Evolutionary conservation across 2,797 vertebrate species (phyloP), one percentile per base, ranked within the genome.

Genomic region (Xiphorhynchus erythropygius): DNA sequence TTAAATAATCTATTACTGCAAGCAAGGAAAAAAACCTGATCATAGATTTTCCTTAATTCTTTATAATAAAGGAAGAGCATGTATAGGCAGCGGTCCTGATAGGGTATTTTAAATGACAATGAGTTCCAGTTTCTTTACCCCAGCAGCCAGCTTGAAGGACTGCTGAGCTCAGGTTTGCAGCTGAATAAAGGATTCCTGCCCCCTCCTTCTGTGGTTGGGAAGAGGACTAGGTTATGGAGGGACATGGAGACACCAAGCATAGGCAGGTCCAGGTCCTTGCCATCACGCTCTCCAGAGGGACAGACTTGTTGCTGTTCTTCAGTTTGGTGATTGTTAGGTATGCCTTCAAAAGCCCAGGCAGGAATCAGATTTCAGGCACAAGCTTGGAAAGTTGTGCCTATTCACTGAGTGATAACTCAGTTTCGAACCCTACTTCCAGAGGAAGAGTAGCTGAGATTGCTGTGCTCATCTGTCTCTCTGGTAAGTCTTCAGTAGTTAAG

Each of bases 1-100:
- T 88, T 62, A 93, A 96, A 94, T 89, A 75, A 83, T 68, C 81
- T 79, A n/a, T 71, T 84, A 56, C 52, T 65, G 60, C 84, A 91
- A 67, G 74, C 82, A 86, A 96, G 88, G 57, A 81, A 96, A 96
- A 89, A 89, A 79, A 13, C 41, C 44, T 49, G 30, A 75, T 90
- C 46, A 18, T 74, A 84, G 84, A 71, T 90, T 91, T 90, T n/a
- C 68, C 53, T 84, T 82, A 90, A 71, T 90, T 75, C 62, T 68
- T 32, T 52, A 27, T 74, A 59, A 53, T 84, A 76, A 96, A 84
- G 74, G 44, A 86, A 82, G 82, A 74, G 49, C 75, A 80, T 39
- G 84, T 68, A 18, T 62, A 78, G 59, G 35, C 33, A 87, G 84
- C 0, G 2, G 56, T 59, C 49, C 76, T 94, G 77, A 65, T 62